These are phyloP conservation scores for Rhadinocentrus ornatus DNA, from an alignment of 2,797 vertebrate species.

Conservation along the genomic window DNA sequence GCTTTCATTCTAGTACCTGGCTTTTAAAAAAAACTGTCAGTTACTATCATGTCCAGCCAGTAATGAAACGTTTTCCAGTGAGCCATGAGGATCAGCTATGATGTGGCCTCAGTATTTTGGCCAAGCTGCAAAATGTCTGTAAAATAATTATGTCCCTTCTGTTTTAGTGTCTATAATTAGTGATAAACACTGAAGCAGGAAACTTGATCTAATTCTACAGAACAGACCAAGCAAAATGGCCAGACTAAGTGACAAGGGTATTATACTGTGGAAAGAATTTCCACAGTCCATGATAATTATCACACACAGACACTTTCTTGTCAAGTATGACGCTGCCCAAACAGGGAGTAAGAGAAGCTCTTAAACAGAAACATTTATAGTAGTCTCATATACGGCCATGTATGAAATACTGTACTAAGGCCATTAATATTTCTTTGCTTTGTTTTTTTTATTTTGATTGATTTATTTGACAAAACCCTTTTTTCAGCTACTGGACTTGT, in stretches of 20 bases:
- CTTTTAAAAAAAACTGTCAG: slow-evolving; percentile 10
- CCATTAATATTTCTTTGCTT: not conserved
- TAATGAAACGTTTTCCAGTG: slow-evolving; percentile 21
- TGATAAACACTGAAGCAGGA: slow-evolving; percentile 57
- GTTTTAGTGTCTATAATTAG: slow-evolving; percentile 75
- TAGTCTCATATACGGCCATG: too few species aligned
- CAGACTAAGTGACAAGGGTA: slow-evolving; percentile 46
- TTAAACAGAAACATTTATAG: slow-evolving; percentile 4
- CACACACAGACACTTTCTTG: slow-evolving; percentile 12
- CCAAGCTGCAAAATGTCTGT: slow-evolving; percentile 50
- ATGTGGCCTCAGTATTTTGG: slow-evolving; percentile 60
- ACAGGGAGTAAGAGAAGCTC: slow-evolving; percentile 4
- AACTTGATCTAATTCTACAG: slow-evolving; percentile 72
- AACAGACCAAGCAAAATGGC: slow-evolving; percentile 55
- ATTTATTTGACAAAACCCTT: too few species aligned
- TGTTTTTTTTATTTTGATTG: not conserved
- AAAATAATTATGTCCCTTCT: slow-evolving; percentile 73
- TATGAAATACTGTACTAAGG: not conserved
- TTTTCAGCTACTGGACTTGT: not conserved
- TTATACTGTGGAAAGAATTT: slow-evolving; percentile 53
- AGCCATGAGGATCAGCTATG: slow-evolving; percentile 43
- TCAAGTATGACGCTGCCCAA: slow-evolving; percentile 9
- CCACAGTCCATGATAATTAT: slow-evolving; percentile 38
- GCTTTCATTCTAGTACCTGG: not conserved
- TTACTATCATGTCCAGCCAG: not conserved